These are phyloP conservation scores for Enteromius afrohamiltoni DNA, from an alignment of 2,797 vertebrate genomes.

Conservation along the genomic window DNA sequence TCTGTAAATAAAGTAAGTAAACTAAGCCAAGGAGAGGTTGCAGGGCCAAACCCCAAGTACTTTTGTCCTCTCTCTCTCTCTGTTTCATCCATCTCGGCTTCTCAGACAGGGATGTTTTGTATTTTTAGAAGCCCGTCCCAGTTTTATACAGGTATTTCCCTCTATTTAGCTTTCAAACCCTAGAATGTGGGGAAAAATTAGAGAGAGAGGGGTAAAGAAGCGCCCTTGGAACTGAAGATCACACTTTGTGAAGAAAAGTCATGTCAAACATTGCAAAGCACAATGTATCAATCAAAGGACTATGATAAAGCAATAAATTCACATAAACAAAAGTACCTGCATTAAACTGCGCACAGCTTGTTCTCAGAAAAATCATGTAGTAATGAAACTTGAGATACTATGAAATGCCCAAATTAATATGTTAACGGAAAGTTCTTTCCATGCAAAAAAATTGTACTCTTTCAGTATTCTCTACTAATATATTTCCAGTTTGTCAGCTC, in stretches of 20 bases:
- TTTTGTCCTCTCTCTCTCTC: neutral
- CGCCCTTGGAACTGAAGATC: neutral
- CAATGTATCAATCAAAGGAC: neutral
- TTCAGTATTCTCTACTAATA: neutral
- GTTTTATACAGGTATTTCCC: slow-evolving; percentile 55
- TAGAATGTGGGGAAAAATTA: neutral
- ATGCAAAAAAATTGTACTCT: too few species aligned
- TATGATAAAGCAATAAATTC: neutral
- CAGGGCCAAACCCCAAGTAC: slow-evolving; percentile 30
- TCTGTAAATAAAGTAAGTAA: slow-evolving; percentile 46
- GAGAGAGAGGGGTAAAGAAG: neutral
- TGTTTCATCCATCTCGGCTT: slow-evolving; percentile 11
- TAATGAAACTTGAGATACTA: neutral
- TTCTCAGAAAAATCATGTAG: neutral
- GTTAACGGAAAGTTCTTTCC: neutral
- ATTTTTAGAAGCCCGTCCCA: slow-evolving; percentile 62
- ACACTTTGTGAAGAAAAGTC: neutral
- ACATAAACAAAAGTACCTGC: neutral
- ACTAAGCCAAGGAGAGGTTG: slow-evolving; percentile 57
- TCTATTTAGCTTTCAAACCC: slow-evolving; percentile 32
- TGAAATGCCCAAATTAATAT: neutral
- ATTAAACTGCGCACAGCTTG: neutral
- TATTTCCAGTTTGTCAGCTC: neutral
- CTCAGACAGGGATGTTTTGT: slow-evolving; percentile 24
- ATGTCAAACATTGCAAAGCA: neutral